phyloP scores from a whole-genome alignment of 1,140 invertebrate species.

The Streblospio benedicti region DNA sequence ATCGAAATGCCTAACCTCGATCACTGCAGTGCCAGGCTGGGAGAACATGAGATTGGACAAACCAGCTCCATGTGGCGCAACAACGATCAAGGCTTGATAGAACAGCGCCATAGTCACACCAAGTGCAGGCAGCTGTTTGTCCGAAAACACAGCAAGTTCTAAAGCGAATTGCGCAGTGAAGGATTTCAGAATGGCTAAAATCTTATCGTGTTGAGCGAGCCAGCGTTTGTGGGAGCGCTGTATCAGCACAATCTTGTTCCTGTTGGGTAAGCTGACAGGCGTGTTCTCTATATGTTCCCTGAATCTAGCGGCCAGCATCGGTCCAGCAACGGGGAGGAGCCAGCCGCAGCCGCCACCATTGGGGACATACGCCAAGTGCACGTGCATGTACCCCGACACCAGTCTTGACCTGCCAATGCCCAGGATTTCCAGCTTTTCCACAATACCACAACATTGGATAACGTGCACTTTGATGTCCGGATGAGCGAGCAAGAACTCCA shows the following conservation, averaged over 20 bases:
- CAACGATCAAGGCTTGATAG: constrained; percentile 6
- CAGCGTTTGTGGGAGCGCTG: not conserved
- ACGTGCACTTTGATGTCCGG: constrained; percentile 6
- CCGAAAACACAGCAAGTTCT: not conserved
- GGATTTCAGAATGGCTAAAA: not conserved
- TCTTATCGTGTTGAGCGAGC: not conserved
- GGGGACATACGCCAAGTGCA: constrained; percentile 3
- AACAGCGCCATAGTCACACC: not conserved
- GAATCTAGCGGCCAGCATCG: not conserved
- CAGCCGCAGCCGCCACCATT: not conserved
- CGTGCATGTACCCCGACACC: not conserved
- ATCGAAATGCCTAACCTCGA: too few relatives aligned
- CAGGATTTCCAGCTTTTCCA: not conserved
- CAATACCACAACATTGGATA: not conserved
- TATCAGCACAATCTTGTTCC: constrained; percentile 8
- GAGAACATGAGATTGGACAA: constrained; percentile 10
- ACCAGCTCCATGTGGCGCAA: constrained; percentile 13
- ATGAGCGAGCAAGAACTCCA: constrained; percentile 1
- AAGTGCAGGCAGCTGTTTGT: constrained; percentile 8
- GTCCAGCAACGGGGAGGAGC: not conserved
- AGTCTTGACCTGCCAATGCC: constrained; percentile 3
- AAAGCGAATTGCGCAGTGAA: not conserved
- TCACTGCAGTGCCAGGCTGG: constrained; percentile 6
- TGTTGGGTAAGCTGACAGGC: not conserved
- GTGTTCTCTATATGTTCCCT: not conserved